Evolutionary conservation across 2,888 invertebrate species (phyloP).

Genomic region (Cyaniris semiargus): DNA sequence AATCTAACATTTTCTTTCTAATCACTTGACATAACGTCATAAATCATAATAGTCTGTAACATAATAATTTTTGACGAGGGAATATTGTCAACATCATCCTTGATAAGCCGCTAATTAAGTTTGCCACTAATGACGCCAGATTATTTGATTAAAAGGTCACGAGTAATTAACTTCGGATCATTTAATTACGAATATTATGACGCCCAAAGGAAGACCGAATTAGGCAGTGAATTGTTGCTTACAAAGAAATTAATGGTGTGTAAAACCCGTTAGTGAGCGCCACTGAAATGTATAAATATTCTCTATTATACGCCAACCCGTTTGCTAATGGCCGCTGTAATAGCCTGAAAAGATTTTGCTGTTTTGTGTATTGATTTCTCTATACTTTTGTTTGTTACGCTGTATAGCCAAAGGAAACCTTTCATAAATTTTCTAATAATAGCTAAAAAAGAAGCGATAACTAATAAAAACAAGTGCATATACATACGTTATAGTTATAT

Average conservation of each 20-base stretch:
- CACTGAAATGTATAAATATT: slow-evolving; percentile 7
- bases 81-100: not conserved
- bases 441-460: too few species aligned
- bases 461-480: too few species aligned
- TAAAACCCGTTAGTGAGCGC: slow-evolving; percentile 49
- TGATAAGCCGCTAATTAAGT: slow-evolving; percentile 22
- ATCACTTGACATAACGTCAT: too few species aligned
- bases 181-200: slow-evolving; percentile 72
- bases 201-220: slow-evolving; percentile 63
- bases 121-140: not conserved
- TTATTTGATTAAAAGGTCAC: slow-evolving; percentile 46
- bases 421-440: too few species aligned
- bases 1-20: too few species aligned
- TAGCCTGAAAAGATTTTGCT: slow-evolving; percentile 3
- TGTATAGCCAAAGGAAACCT: not conserved
- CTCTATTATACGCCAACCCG: slow-evolving; percentile 8
- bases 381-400: not conserved
- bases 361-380: not conserved
- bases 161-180: slow-evolving; percentile 68
- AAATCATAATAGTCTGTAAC: too few species aligned
- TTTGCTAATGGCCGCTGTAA: slow-evolving; percentile 10
- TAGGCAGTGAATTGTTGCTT: slow-evolving; percentile 65
- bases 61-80: too few species aligned
- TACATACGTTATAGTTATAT: too few species aligned
- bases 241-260: slow-evolving; percentile 74